Evolutionary conservation across 2,797 vertebrate species (phyloP), one percentile per base, ranked within the genome.

Genomic region (Rostrhamus sociabilis): DNA sequence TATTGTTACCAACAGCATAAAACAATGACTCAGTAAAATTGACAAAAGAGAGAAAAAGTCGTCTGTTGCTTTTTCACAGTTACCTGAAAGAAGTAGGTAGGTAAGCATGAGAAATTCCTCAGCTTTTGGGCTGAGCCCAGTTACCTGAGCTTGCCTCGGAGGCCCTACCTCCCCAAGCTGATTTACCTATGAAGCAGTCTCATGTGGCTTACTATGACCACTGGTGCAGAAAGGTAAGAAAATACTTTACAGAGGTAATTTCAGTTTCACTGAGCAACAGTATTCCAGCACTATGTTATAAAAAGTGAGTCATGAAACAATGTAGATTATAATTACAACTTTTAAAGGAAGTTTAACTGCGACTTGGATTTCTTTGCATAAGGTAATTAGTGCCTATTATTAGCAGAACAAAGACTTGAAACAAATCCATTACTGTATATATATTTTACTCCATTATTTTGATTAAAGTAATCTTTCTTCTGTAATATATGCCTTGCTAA

Each of bases 341-440:
- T 95, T 79, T 91, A 89, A 84, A 79, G 59, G 34, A 87, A 36
- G 31, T 45, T 62, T 82, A 69, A 87, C 36, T 68, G 6, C 18
- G 17, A 66, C 23, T 90, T 82, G 60, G 29, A 82, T 23, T 96
- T 38, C 78, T 67, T 69, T 71, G 62, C 69, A 92, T 86, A 52
- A 94, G 50, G 42, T 87, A 95, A 93, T 95, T 89, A 86, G 48
- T 76, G 56, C 47, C 86, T 89, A 42, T 71, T 94, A 77, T 85
- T 95, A 74, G 31, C 77, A 67, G 80, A 95, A 95, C 20, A 87
- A 97, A 60, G 82, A 58, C 50, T 93, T 96, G 48, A 84, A 96
- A 94, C 32, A 84, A 90, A 91, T 75, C 67, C 12, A n/a, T 78
- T 87, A 50, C 27, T 84, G 17, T 73, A 62, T 77, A 86, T 89